Conservation (phyloP, 2,797 vertebrate genomes). For the Dermochelys coriacea region DNA sequence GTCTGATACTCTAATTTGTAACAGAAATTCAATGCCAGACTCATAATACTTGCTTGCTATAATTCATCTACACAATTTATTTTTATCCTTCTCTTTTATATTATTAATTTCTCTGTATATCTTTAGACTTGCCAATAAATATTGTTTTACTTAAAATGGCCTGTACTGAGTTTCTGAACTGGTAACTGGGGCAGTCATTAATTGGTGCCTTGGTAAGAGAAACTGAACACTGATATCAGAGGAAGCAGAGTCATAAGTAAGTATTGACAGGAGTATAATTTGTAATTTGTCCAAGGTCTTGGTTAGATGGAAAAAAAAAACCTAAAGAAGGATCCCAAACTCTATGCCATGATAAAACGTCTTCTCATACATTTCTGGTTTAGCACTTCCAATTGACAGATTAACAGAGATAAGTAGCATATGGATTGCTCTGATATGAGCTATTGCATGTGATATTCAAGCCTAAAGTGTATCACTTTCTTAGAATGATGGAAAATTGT, state of each 20-base stretch:
- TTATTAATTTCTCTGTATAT: neutral
- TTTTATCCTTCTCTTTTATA: neutral
- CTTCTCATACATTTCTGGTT: slow-evolving; percentile 59
- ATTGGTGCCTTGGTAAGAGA: neutral
- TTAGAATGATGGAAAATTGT: slow-evolving; percentile 43
- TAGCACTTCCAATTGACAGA: slow-evolving; percentile 65
- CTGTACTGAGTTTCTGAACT: neutral
- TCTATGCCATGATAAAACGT: slow-evolving; percentile 56
- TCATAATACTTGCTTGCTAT: neutral
- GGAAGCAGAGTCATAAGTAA: neutral
- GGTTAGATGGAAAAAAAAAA: neutral
- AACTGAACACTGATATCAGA: neutral
- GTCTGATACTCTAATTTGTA: neutral
- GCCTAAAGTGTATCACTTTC: slow-evolving; percentile 36
- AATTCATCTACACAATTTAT: neutral
- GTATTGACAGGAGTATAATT: slow-evolving; percentile 2
- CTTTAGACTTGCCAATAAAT: neutral
- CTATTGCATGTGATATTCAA: slow-evolving; percentile 43
- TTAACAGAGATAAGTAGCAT: slow-evolving; percentile 66
- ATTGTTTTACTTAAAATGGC: neutral
- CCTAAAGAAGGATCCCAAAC: slow-evolving; percentile 46
- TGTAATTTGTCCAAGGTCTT: neutral
- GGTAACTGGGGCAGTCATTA: neutral
- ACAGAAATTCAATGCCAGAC: neutral
- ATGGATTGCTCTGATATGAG: slow-evolving; percentile 57